Percentiles rank a stretch among this genome's conserved stretches.
Evolutionary conservation across 2,797 vertebrate genomes (phyloP).

Genomic region (Crenuchus spilurus): DNA sequence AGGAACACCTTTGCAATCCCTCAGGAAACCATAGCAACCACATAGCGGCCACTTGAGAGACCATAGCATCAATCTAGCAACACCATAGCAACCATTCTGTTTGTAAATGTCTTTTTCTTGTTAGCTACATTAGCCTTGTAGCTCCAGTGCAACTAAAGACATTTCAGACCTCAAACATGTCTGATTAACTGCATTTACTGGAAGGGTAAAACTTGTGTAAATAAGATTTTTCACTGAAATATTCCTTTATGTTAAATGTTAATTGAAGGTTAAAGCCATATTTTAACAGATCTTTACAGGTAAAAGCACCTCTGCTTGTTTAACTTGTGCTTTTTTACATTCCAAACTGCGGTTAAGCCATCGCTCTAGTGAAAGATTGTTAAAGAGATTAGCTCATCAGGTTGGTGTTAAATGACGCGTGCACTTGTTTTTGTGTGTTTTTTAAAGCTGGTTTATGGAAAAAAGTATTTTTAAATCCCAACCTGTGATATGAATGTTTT

Average conservation of each 20-base stretch:
- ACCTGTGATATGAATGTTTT: constrained; percentile 19
- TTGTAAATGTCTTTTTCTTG: not conserved
- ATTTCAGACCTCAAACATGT: not conserved
- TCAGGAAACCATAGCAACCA: no score
- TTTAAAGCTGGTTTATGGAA: not conserved
- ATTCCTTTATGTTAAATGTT: no score
- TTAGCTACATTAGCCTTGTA: not conserved
- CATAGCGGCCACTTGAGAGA: no score
- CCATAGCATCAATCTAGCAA: no score
- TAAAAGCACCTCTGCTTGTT: not conserved
- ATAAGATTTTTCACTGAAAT: no score
- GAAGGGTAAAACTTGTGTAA: not conserved
- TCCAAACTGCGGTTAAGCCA: constrained; percentile 14
- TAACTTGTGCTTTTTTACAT: constrained; percentile 59
- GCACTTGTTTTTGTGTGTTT: not conserved
- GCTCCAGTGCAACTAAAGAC: not conserved
- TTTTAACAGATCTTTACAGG: constrained; percentile 31
- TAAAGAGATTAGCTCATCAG: not conserved
- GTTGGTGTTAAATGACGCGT: not conserved
- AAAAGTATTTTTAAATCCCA: not conserved
- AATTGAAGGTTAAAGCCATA: constrained; percentile 46
- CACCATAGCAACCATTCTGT: no score
- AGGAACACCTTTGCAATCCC: no score
- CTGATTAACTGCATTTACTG: not conserved
- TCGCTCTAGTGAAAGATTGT: not conserved